phyloP scores from a whole-genome alignment of 2,797 vertebrate species.

The Cygnus olor region DNA sequence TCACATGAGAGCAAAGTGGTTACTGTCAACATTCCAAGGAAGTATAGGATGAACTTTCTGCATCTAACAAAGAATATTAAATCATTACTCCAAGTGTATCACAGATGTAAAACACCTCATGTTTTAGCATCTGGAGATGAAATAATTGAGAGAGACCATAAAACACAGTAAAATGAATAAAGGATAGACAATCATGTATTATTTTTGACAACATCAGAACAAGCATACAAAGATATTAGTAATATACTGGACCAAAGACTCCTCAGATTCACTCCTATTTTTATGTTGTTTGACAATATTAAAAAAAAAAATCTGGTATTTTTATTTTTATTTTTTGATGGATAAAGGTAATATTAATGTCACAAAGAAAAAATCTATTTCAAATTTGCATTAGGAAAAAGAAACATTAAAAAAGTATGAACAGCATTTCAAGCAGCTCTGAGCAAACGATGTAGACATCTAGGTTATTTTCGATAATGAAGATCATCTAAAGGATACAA shows the following conservation, averaged over 20 bases:
- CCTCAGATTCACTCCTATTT: not conserved
- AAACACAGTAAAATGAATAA: not conserved
- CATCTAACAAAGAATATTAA: slow-evolving; percentile 5
- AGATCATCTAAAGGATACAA: not conserved
- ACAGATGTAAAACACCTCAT: not conserved
- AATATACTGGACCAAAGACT: not conserved
- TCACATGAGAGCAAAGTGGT: slow-evolving; percentile 14
- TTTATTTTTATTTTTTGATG: not conserved
- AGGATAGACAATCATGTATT: not conserved
- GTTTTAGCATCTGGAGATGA: not conserved
- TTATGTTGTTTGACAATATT: not conserved
- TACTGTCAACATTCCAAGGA: slow-evolving; percentile 9
- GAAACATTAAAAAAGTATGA: accelerated
- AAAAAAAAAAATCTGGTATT: not conserved
- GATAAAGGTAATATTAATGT: not conserved
- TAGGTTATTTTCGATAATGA: not conserved
- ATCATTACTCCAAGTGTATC: not conserved
- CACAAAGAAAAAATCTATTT: not conserved
- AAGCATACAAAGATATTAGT: not conserved
- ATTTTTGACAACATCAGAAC: not conserved
- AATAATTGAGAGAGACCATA: not conserved
- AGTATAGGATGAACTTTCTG: not conserved
- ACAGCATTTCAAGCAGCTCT: not conserved
- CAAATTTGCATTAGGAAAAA: not conserved
- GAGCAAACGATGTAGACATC: not conserved